A percentile compares a stretch with the other conserved stretches of the same genome.
Evolutionary conservation across 2,113 vertebrate species (phyloP).

Genomic region (Catharus bicknelli): DNA sequence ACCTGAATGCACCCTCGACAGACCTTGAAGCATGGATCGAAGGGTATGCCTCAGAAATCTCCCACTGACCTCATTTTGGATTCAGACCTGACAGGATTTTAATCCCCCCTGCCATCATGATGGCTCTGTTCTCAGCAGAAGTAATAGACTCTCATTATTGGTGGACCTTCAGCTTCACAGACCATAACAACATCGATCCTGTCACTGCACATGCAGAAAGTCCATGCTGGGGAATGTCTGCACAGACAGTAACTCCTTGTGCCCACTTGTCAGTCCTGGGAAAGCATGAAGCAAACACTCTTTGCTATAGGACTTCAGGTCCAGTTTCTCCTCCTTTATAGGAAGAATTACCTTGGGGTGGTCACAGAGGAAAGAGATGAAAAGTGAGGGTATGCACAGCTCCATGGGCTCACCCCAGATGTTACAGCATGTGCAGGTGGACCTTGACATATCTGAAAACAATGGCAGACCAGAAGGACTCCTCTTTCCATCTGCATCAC

Average conservation of each 20-base stretch:
- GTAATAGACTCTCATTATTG: constrained; percentile 22
- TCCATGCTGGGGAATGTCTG: not conserved
- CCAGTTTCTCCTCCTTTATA: not conserved
- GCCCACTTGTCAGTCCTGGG: not conserved
- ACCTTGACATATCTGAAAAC: not conserved
- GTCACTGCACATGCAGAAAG: not conserved
- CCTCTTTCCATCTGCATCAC: not conserved
- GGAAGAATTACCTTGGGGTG: not conserved
- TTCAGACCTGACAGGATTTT: constrained; percentile 40
- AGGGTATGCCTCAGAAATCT: constrained; percentile 42
- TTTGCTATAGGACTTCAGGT: not conserved
- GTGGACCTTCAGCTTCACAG: constrained; percentile 45
- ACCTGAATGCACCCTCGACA: constrained; percentile 31
- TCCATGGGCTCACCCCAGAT: not conserved
- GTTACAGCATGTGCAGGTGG: not conserved
- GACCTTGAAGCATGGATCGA: constrained; percentile 40
- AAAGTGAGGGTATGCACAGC: not conserved
- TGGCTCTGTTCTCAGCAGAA: constrained; percentile 23
- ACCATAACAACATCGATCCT: constrained; percentile 6
- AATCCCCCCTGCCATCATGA: not conserved
- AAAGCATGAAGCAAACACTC: not conserved
- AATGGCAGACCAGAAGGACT: not conserved
- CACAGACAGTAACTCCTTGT: not conserved
- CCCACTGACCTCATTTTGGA: constrained; percentile 29
- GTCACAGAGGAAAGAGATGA: not conserved